Evolutionary conservation across 2,797 vertebrate genomes (phyloP).

Genomic region (Macrochelys suwanniensis): DNA sequence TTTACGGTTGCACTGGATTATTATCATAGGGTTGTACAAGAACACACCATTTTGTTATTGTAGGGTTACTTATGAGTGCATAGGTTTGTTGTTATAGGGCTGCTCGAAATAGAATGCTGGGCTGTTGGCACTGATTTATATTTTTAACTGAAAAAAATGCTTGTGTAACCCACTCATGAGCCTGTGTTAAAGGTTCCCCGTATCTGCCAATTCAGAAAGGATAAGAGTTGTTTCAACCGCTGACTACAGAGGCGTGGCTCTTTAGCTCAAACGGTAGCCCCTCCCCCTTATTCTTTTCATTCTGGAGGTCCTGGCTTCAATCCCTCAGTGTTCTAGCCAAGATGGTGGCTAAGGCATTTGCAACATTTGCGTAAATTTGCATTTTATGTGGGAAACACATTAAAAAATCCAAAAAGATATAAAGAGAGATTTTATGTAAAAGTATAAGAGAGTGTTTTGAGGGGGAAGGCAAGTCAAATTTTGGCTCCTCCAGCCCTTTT

Average conservation of each 20-base stretch:
- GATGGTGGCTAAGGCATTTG: too few species aligned
- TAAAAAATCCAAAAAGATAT: too few species aligned
- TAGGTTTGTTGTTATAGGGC: rapidly evolving
- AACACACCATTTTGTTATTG: rapidly evolving
- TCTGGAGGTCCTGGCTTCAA: too few species aligned
- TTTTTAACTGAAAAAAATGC: neutral
- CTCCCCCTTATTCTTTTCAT: too few species aligned
- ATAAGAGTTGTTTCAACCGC: too few species aligned
- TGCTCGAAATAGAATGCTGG: neutral
- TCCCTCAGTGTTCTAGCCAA: too few species aligned
- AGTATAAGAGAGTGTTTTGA: neutral
- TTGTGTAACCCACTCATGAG: too few species aligned
- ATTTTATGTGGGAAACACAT: neutral
- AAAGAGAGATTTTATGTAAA: neutral
- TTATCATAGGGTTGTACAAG: rapidly evolving
- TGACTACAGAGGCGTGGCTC: too few species aligned
- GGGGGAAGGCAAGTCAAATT: neutral
- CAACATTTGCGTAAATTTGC: too few species aligned
- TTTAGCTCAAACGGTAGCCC: too few species aligned
- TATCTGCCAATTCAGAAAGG: too few species aligned
- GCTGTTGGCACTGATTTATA: neutral
- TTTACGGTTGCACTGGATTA: neutral
- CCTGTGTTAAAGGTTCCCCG: too few species aligned
- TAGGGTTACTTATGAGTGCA: rapidly evolving
- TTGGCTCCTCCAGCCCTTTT: neutral